Evolutionary conservation across 1,140 invertebrate genomes (phyloP), one percentile per base, ranked within the genome.

Genomic region (Panonychus citri): DNA sequence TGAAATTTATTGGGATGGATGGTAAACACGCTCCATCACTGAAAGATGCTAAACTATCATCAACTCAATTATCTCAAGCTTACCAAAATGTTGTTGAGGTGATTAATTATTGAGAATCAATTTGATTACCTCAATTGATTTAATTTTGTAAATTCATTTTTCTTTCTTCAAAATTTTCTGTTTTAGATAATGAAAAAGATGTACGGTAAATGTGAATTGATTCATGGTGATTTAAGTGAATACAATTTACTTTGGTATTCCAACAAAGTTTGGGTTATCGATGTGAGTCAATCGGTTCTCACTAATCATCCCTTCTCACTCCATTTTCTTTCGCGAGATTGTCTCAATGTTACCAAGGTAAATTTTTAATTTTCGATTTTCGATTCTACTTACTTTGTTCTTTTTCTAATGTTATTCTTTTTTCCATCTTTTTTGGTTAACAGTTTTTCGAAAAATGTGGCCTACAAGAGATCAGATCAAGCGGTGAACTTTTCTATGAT

Each of bases 181-280:
- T 96, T n/a, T 0, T 12, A 50, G n/a, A 74, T 76, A 1, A 81
- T 91, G 77, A 75, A 78, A 58, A 78, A 71, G 58, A 60, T 93
- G 63, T 88, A 82, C 67, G 75, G 77, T 48, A 72, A 81, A 57
- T 87, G 83, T 39, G 76, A 79, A 46, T 67, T 93, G 57, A 79
- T 93, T 8, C 88, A 93, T 70, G 83, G 82, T n/a, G 88, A 93
- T 74, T 70, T 93, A 26, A 87, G 82, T 25, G 88, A 90, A 69
- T 93, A 87, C 66, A 93, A 93, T 68, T 78, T 93, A 57, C 70
- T 93, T 28, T 85, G 82, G 78, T 75, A 79, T 66, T 70, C 85
- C 34, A 74, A 76, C 21, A 75, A 79, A 60, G 83, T 84, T 58
- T 87, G 81, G 76, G 78, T 90, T 58, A 91, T 93, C 63, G 88